A percentile compares a stretch with the other conserved stretches of the same genome.
Conservation (phyloP, 1,140 invertebrate species). For the Camponotus pennsylvanicus region DNA sequence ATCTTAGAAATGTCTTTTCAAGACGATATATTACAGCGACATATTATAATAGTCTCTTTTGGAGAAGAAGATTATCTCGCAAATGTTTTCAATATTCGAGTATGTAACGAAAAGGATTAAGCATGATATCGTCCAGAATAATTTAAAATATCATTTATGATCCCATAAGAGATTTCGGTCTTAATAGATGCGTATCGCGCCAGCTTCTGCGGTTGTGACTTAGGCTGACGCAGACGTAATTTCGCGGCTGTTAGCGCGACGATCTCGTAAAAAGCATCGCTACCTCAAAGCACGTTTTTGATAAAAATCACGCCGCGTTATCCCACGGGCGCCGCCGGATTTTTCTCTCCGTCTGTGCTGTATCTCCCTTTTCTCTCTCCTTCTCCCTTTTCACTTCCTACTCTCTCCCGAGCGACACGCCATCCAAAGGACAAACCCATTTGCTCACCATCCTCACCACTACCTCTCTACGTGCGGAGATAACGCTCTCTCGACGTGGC, state of each 20-base stretch:
- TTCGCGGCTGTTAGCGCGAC: constrained; percentile 47
- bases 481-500: constrained; percentile 49
- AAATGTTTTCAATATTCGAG: not conserved
- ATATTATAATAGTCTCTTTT: not conserved
- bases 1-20: constrained; percentile 24
- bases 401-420: not conserved
- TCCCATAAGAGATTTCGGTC: constrained; percentile 12
- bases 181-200: constrained; percentile 44
- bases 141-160: constrained; percentile 10
- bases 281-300: constrained; percentile 53
- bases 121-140: not conserved
- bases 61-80: not conserved
- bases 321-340: not conserved
- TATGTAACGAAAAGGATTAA: not conserved
- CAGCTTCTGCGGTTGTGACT: constrained; percentile 45
- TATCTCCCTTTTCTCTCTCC: not conserved
- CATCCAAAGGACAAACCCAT: constrained; percentile 44
- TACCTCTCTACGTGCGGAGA: constrained; percentile 36
- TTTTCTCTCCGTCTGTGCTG: not conserved
- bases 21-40: not conserved
- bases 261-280: constrained; percentile 45
- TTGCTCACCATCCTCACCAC: constrained; percentile 13
- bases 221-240: constrained; percentile 57
- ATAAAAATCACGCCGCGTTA: constrained; percentile 57
- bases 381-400: not conserved